A percentile compares a stretch with the other conserved stretches of the same genome.
phyloP scores from a whole-genome alignment of 2,113 vertebrate species.

The Butorides virescens region DNA sequence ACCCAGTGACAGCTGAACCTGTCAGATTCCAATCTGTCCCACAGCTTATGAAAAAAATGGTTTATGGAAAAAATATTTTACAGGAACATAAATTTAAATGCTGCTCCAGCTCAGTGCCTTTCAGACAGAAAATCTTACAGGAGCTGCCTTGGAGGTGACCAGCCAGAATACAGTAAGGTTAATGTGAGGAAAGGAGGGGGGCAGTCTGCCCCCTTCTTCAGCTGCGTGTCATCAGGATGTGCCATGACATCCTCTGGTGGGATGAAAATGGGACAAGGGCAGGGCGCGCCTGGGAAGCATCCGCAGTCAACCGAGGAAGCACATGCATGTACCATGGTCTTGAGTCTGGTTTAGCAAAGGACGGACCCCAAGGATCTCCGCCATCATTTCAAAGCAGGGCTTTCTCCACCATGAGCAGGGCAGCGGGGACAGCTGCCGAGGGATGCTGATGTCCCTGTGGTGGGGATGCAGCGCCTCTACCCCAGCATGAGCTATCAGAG shows the following conservation, averaged over 20 bases:
- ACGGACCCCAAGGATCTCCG: neutral
- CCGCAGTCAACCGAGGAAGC: neutral
- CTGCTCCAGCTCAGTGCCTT: neutral
- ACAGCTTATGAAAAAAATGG: neutral
- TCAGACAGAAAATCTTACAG: neutral
- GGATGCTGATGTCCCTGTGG: neutral
- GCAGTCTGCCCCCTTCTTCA: neutral
- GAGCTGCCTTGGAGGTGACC: neutral
- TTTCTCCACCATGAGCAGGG: neutral
- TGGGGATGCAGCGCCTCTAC: fast-evolving
- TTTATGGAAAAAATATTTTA: neutral
- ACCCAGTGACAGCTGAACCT: slow-evolving; percentile 3
- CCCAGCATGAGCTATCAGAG: neutral
- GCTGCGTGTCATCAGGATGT: neutral
- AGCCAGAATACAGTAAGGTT: neutral
- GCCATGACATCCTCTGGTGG: neutral
- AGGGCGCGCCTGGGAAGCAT: neutral
- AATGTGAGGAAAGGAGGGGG: neutral
- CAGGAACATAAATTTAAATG: neutral
- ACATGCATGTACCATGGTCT: neutral
- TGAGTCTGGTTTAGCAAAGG: neutral
- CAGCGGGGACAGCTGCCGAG: neutral
- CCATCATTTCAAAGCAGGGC: neutral
- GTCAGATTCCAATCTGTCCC: slow-evolving; percentile 41
- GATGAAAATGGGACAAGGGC: neutral